A percentile compares a stretch with the other conserved stretches of the same genome.
phyloP scores from a whole-genome alignment of 1,140 invertebrate genomes.

The Tetraneura akinire region DNA sequence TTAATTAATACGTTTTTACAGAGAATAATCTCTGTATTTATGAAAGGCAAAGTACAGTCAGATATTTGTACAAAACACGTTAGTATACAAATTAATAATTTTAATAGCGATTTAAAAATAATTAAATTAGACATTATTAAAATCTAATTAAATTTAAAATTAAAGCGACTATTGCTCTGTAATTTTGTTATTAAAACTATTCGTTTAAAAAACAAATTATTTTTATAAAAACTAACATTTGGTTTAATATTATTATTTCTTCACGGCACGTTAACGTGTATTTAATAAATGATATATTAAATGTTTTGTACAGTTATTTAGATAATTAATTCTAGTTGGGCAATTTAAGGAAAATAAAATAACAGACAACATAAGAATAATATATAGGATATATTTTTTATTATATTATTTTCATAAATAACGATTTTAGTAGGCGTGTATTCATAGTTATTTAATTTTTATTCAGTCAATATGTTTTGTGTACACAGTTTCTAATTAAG shows the following conservation, averaged over 20 bases:
- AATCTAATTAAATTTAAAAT: background rate
- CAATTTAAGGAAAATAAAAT: background rate
- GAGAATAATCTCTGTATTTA: background rate
- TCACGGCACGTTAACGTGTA: background rate
- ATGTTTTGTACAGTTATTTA: background rate
- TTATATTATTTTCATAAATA: background rate
- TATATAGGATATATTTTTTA: no score
- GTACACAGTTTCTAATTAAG: constrained; percentile 31
- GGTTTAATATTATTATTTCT: background rate
- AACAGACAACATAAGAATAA: no score
- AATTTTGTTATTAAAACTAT: constrained; percentile 10
- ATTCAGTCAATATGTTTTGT: background rate
- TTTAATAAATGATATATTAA: background rate
- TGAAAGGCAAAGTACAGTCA: background rate
- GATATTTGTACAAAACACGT: background rate
- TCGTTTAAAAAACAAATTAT: background rate
- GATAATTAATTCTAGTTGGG: background rate
- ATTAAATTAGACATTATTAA: background rate
- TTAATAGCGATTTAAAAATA: background rate
- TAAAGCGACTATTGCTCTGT: background rate
- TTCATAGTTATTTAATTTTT: constrained; percentile 16
- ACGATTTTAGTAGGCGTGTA: background rate
- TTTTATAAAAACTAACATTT: background rate
- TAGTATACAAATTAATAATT: constrained; percentile 2
- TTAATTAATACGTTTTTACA: constrained; percentile 15